Percentiles rank a stretch among this genome's conserved stretches.
These are phyloP conservation scores for Ceratothoa steindachneri DNA, from an alignment of 2,888 invertebrate genomes.

Conservation along the genomic window DNA sequence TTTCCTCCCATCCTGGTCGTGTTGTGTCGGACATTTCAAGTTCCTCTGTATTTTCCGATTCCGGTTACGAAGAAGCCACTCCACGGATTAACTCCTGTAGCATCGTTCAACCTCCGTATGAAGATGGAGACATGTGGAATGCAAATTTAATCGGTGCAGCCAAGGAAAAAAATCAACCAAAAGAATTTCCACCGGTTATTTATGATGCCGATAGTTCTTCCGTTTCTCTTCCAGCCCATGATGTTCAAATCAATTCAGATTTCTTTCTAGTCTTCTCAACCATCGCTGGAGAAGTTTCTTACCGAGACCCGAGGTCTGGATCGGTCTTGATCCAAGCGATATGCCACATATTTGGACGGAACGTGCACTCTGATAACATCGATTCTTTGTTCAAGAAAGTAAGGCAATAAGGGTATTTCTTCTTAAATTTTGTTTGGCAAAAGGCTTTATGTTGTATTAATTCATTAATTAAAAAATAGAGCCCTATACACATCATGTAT, in stretches of 20 bases:
- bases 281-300: conserved; percentile 27
- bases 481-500: too few species aligned
- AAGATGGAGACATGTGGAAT: background rate
- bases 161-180: background rate
- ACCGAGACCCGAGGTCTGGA: conserved; percentile 32
- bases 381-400: conserved; percentile 35
- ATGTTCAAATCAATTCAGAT: conserved; percentile 34
- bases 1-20: background rate
- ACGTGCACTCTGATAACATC: conserved; percentile 34
- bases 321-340: conserved; percentile 42
- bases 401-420: too few species aligned
- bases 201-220: conserved; percentile 7
- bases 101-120: background rate
- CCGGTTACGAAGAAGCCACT: background rate
- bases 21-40: background rate
- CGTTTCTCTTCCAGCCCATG: background rate
- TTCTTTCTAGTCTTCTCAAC: conserved; percentile 45
- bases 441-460: too few species aligned
- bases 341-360: conserved; percentile 37
- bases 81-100: background rate
- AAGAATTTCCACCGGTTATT: background rate
- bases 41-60: background rate
- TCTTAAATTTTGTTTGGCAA: too few species aligned
- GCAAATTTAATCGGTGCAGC: background rate
- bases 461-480: too few species aligned